Conservation (phyloP, 2,888 invertebrate genomes). For the Nomada goodeniana region DNA sequence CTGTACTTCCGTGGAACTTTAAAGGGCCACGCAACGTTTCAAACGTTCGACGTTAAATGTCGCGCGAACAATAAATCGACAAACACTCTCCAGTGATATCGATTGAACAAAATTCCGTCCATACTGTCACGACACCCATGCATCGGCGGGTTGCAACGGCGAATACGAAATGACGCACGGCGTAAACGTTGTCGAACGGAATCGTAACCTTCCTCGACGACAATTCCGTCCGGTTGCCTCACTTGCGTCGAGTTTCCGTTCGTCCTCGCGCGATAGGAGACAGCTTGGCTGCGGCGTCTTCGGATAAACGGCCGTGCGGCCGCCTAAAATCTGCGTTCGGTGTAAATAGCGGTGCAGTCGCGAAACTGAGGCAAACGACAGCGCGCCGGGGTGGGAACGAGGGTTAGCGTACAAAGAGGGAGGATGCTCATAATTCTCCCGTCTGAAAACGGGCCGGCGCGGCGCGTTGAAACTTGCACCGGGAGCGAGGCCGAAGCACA, state of each 20-base stretch:
- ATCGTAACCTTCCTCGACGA: neutral
- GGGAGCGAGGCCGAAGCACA: constrained; percentile 56
- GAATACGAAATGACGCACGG: too few species aligned
- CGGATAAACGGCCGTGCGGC: constrained; percentile 37
- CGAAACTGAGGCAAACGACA: constrained; percentile 12
- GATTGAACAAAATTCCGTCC: too few species aligned
- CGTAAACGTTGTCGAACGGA: neutral
- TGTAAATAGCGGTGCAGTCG: constrained; percentile 57
- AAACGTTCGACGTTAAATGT: neutral
- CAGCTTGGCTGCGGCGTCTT: constrained; percentile 52
- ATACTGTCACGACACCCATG: too few species aligned
- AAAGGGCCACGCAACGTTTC: constrained; percentile 20
- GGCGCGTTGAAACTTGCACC: constrained; percentile 39
- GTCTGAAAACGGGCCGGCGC: constrained; percentile 41
- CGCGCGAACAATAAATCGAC: constrained; percentile 2
- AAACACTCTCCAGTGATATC: neutral
- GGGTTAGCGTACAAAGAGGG: neutral
- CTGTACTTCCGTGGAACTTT: constrained; percentile 46
- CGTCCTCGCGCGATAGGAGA: constrained; percentile 27
- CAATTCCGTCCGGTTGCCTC: neutral
- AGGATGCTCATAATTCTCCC: constrained; percentile 64
- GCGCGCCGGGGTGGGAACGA: neutral
- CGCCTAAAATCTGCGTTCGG: constrained; percentile 63
- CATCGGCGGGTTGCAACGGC: too few species aligned
- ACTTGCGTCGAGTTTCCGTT: neutral